A percentile compares a stretch with the other conserved stretches of the same genome.
phyloP scores from a whole-genome alignment of 2,888 invertebrate species.

The Plagiodera versicolora region DNA sequence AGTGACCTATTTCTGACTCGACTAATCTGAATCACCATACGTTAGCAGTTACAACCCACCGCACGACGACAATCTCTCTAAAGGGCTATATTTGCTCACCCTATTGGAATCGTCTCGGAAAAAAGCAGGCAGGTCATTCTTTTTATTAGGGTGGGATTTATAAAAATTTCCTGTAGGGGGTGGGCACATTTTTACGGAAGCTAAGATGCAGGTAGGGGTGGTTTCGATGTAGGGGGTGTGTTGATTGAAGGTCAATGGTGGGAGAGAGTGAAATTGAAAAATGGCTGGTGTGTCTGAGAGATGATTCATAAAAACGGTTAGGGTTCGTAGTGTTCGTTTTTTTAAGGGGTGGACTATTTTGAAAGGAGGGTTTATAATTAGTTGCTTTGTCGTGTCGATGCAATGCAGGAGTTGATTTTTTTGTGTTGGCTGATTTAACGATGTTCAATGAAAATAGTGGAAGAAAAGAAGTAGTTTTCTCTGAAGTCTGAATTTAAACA shows the following conservation, averaged over 20 bases:
- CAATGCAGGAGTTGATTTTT: background rate
- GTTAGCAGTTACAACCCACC: slow-evolving; percentile 18
- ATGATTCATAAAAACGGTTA: slow-evolving; percentile 33
- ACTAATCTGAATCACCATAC: slow-evolving; percentile 21
- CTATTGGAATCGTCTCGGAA: slow-evolving; percentile 37
- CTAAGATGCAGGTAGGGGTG: slow-evolving; percentile 37
- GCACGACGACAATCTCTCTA: slow-evolving; percentile 24
- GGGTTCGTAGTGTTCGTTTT: slow-evolving; percentile 26
- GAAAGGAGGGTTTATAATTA: slow-evolving; percentile 1
- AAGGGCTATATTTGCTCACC: slow-evolving; percentile 33
- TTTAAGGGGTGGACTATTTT: slow-evolving; percentile 21
- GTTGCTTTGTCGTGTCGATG: background rate
- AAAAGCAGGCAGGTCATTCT: slow-evolving; percentile 45
- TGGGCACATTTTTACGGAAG: slow-evolving; percentile 38
- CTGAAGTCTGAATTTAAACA: background rate
- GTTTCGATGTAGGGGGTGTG: slow-evolving; percentile 26
- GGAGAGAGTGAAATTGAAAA: slow-evolving; percentile 32
- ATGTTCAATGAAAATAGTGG: background rate
- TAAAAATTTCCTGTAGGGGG: slow-evolving; percentile 40
- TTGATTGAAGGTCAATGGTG: slow-evolving; percentile 26
- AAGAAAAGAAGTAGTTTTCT: background rate
- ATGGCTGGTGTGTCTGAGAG: slow-evolving; percentile 30
- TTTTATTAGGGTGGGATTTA: slow-evolving; percentile 46
- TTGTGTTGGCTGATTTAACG: background rate
- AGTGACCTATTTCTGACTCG: background rate